Conservation (phyloP, 2,113 vertebrate species). For the Chaenocephalus aceratus region DNA sequence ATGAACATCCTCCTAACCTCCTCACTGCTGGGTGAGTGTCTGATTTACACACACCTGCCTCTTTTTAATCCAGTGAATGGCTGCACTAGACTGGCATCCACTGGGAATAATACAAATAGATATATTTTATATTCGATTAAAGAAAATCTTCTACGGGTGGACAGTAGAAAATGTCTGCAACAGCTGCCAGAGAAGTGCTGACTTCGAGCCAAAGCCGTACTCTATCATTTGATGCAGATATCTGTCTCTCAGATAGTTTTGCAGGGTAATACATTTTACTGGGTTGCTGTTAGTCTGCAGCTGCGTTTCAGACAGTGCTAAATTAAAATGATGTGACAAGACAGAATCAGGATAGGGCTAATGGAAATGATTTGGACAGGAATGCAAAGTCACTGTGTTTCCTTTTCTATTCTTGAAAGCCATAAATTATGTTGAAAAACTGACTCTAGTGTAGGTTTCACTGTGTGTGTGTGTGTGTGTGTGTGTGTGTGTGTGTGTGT, state of each 20-base stretch:
- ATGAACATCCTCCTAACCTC: constrained; percentile 54
- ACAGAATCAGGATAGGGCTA: constrained; percentile 31
- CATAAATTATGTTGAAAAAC: constrained; percentile 14
- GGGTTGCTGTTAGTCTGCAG: constrained; percentile 33
- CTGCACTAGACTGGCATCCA: not conserved
- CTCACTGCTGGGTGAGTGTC: constrained; percentile 68
- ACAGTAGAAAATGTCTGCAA: not conserved
- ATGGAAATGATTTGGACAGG: constrained; percentile 48
- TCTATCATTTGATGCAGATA: constrained; percentile 39
- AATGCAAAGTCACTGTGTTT: constrained; percentile 22
- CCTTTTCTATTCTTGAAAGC: constrained; percentile 10
- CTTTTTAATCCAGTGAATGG: not conserved
- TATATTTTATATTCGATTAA: not conserved
- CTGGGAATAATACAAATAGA: not conserved
- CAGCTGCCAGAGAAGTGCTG: constrained; percentile 34
- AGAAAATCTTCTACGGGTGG: not conserved
- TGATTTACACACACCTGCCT: not conserved
- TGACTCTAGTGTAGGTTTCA: constrained; percentile 2
- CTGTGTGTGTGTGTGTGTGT: not conserved
- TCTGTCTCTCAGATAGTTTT: constrained; percentile 20
- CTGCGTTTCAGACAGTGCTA: constrained; percentile 28
- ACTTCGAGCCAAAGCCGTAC: constrained; percentile 27
- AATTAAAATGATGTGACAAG: constrained; percentile 51
- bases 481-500: not conserved
- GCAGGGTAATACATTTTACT: constrained; percentile 38